phyloP scores from a whole-genome alignment of 2,888 invertebrate species.

The Heliconius hortense region DNA sequence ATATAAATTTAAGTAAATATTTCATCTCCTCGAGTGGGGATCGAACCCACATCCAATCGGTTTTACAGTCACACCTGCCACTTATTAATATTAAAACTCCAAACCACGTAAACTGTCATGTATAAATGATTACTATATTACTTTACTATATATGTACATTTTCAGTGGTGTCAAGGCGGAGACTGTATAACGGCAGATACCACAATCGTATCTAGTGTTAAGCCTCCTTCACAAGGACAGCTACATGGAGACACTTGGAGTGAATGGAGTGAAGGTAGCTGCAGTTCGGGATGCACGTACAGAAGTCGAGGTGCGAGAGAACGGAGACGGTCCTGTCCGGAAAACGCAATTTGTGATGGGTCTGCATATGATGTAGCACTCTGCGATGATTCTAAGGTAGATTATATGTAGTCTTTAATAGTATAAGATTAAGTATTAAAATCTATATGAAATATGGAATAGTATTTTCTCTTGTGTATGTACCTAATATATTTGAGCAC shows the following conservation, averaged over 20 bases:
- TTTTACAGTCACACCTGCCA: too few species aligned
- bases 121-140: not conserved
- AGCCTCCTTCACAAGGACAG: conserved; percentile 52
- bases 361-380: conserved; percentile 84
- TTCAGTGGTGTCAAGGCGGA: conserved; percentile 86
- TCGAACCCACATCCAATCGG: too few species aligned
- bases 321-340: conserved; percentile 81
- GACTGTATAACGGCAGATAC: conserved; percentile 78
- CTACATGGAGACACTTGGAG: conserved; percentile 76
- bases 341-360: conserved; percentile 83
- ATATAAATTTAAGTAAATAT: too few species aligned
- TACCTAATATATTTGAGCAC: not conserved
- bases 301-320: conserved; percentile 83
- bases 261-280: conserved; percentile 77
- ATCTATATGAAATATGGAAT: not conserved
- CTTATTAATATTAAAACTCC: too few species aligned
- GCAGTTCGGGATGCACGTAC: conserved; percentile 85
- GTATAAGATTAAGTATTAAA: not conserved
- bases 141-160: not conserved
- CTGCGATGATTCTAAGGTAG: conserved; percentile 85
- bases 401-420: not conserved
- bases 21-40: too few species aligned
- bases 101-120: not conserved
- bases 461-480: not conserved
- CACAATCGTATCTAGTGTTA: conserved; percentile 43